phyloP scores from a whole-genome alignment of 2,797 vertebrate genomes.

The Mus caroli region DNA sequence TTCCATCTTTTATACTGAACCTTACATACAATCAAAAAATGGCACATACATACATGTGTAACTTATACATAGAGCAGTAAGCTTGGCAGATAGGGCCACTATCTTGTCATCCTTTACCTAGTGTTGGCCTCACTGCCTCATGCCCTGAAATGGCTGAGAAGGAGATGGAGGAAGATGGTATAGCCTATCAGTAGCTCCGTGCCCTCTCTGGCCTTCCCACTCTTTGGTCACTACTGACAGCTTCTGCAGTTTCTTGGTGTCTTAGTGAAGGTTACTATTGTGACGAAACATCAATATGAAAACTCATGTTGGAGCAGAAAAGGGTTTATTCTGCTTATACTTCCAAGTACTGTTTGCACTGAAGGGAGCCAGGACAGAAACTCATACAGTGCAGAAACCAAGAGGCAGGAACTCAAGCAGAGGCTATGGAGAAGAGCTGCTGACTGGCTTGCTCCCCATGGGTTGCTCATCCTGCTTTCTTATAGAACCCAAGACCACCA shows the following conservation, averaged over 20 bases:
- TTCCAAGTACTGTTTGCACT: neutral
- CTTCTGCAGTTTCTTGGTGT: neutral
- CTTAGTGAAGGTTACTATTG: neutral
- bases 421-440: too few relatives aligned
- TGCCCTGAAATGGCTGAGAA: neutral
- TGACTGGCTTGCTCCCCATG: too few relatives aligned
- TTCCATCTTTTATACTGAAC: neutral
- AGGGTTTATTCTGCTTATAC: neutral
- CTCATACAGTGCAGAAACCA: too few relatives aligned
- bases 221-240: neutral
- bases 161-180: neutral
- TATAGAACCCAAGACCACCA: too few relatives aligned
- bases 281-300: neutral
- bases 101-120: neutral
- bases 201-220: neutral
- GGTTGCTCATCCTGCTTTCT: too few relatives aligned
- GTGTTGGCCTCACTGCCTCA: neutral
- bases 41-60: neutral
- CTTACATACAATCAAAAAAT: neutral
- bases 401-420: too few relatives aligned
- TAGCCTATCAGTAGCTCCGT: neutral
- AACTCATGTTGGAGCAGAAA: neutral
- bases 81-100: neutral
- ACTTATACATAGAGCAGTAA: too few relatives aligned
- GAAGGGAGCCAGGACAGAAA: neutral